phyloP scores from a whole-genome alignment of 2,797 vertebrate species.

The Taeniopygia guttata region DNA sequence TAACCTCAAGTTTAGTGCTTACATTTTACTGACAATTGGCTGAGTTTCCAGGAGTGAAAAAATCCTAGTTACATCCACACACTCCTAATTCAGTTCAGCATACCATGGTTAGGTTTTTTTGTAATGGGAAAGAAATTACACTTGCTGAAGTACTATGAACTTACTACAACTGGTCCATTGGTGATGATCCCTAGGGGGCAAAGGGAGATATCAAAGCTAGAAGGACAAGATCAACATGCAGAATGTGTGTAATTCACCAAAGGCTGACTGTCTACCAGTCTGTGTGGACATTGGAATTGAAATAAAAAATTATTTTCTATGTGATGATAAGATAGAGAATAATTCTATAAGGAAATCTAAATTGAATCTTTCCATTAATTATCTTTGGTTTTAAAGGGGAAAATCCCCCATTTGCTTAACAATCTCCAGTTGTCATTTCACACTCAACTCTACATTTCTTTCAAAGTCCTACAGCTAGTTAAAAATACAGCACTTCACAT shows the following conservation, averaged over 20 bases:
- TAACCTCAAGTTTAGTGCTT: neutral
- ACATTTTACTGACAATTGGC: neutral
- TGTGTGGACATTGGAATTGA: neutral
- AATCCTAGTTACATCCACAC: neutral
- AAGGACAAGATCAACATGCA: neutral
- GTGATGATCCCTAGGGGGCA: neutral
- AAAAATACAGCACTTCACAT: neutral
- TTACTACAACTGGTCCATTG: neutral
- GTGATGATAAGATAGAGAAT: neutral
- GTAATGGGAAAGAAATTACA: neutral
- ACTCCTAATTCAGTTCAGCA: neutral
- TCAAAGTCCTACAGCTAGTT: neutral
- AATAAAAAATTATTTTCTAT: neutral
- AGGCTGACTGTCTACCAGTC: neutral
- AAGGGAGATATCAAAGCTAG: neutral
- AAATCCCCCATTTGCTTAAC: neutral
- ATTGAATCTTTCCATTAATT: neutral
- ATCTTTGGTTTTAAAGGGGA: neutral
- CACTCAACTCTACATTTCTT: neutral
- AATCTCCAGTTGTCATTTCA: neutral
- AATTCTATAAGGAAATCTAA: neutral
- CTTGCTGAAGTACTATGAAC: neutral
- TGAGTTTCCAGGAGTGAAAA: neutral
- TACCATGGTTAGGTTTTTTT: neutral
- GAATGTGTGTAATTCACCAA: neutral